These are phyloP conservation scores for Callocephalon fimbriatum DNA, from an alignment of 2,113 vertebrate genomes.

Conservation along the genomic window DNA sequence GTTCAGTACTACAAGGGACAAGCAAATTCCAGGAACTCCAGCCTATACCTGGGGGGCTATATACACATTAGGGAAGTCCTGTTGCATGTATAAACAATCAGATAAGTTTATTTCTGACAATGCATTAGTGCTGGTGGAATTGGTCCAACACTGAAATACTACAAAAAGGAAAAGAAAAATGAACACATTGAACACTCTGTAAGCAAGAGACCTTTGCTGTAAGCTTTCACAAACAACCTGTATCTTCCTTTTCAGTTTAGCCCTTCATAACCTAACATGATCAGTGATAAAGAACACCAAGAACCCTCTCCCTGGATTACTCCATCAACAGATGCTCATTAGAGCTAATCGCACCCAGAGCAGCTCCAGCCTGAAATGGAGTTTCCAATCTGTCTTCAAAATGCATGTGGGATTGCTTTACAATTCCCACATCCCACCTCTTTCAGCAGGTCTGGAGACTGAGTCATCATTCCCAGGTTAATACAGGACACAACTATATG, in stretches of 20 bases:
- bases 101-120: not conserved
- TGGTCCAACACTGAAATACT: rapidly evolving
- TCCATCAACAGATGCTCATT: slow-evolving; percentile 69
- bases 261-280: not conserved
- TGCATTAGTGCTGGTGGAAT: not conserved
- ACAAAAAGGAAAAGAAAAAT: not conserved
- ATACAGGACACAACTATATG: not conserved
- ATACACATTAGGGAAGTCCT: not conserved
- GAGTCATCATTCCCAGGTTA: not conserved
- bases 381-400: slow-evolving; percentile 57
- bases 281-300: not conserved
- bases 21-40: not conserved
- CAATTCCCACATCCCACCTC: slow-evolving; percentile 49
- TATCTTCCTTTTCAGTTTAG: not conserved
- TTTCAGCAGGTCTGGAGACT: not conserved
- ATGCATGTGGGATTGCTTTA: not conserved
- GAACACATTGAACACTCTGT: not conserved
- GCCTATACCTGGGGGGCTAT: rapidly evolving
- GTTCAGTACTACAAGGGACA: not conserved
- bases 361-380: slow-evolving; percentile 21
- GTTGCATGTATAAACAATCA: rapidly evolving
- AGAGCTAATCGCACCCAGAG: slow-evolving; percentile 6
- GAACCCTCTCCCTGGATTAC: not conserved
- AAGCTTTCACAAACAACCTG: not conserved
- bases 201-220: not conserved